phyloP scores from a whole-genome alignment of 2,797 vertebrate genomes.

The Galago senegalensis region DNA sequence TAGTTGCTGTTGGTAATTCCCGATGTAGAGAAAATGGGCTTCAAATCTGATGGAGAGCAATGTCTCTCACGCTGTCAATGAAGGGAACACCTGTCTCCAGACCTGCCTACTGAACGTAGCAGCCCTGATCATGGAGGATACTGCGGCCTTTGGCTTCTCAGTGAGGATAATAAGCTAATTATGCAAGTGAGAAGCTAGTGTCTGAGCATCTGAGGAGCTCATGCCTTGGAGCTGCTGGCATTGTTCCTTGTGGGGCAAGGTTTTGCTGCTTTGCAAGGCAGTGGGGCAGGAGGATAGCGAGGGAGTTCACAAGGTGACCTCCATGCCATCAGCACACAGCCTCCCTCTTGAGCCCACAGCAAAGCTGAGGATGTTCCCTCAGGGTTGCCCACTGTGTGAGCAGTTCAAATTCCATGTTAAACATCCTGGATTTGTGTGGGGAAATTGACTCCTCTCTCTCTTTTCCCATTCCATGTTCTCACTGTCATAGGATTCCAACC shows the following conservation, averaged over 20 bases:
- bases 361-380: neutral
- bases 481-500: neutral
- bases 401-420: neutral
- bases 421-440: neutral
- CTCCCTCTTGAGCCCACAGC: neutral
- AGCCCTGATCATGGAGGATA: neutral
- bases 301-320: neutral
- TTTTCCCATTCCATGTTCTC: neutral
- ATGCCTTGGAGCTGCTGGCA: neutral
- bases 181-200: neutral
- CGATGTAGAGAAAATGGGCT: neutral
- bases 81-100: neutral
- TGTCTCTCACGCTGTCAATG: neutral
- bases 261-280: neutral
- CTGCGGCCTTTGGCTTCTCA: neutral
- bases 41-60: neutral
- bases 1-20: neutral
- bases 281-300: accelerated
- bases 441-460: neutral
- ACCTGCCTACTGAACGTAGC: neutral
- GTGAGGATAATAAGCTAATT: neutral
- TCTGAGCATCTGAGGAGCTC: neutral
- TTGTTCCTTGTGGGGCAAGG: neutral
- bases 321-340: neutral
- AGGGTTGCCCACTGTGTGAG: neutral